A percentile compares a stretch with the other conserved stretches of the same genome.
Conservation (phyloP, 2,797 vertebrate genomes). For the Ceryle rudis region DNA sequence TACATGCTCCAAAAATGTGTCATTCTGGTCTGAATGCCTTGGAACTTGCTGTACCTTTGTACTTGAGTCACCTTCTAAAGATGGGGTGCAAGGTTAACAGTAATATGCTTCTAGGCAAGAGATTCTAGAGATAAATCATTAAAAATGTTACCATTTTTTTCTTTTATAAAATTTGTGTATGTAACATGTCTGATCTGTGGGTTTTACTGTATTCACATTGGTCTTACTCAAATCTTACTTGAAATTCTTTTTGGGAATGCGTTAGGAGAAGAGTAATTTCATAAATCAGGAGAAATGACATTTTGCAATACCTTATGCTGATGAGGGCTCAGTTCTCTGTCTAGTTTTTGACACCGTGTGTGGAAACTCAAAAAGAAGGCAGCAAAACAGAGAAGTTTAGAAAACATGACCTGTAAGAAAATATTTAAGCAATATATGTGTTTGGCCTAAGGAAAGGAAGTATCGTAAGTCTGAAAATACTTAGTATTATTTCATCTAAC, state of each 20-base stretch:
- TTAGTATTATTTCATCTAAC: not conserved
- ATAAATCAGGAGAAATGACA: not conserved
- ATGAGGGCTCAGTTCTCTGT: not conserved
- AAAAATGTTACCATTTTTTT: not conserved
- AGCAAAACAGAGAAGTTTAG: not conserved
- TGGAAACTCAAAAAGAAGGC: not conserved
- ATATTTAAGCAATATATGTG: not conserved
- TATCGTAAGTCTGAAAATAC: not conserved
- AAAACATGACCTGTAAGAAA: not conserved
- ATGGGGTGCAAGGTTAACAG: not conserved
- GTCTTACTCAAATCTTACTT: not conserved
- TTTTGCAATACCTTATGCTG: not conserved
- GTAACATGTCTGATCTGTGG: not conserved
- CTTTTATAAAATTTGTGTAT: not conserved
- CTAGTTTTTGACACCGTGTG: not conserved
- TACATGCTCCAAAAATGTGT: not conserved
- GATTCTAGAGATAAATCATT: not conserved
- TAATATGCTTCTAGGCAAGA: not conserved
- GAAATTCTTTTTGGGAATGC: not conserved
- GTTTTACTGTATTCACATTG: not conserved
- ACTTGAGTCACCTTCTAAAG: not conserved
- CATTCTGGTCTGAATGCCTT: not conserved
- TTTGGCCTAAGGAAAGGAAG: not conserved
- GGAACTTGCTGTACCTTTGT: not conserved
- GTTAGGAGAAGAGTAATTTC: not conserved